phyloP scores from a whole-genome alignment of 2,797 vertebrate species.

The Lutjanus campechanus region DNA sequence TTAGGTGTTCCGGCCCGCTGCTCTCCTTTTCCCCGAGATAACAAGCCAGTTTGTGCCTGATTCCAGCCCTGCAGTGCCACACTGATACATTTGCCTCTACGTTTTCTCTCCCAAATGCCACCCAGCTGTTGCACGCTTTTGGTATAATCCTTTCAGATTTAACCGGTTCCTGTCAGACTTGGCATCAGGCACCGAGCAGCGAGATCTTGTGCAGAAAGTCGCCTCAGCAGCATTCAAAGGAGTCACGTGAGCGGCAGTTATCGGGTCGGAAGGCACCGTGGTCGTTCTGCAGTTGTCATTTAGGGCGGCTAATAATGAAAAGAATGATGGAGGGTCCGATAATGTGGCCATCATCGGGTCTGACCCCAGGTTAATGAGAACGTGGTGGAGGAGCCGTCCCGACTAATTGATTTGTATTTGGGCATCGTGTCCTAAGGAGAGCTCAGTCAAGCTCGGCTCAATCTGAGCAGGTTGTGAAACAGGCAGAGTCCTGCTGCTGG shows the following conservation, averaged over 20 bases:
- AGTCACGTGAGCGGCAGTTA: not conserved
- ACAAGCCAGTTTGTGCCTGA: not conserved
- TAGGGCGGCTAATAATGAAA: slow-evolving; percentile 4
- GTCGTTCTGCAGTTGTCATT: slow-evolving; percentile 15
- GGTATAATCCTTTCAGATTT: slow-evolving; percentile 40
- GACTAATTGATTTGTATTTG: slow-evolving; percentile 21
- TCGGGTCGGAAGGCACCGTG: not conserved
- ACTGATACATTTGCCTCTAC: not conserved
- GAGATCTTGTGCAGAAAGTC: slow-evolving; percentile 12
- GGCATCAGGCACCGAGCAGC: not conserved
- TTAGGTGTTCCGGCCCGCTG: slow-evolving; percentile 19
- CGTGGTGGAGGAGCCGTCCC: not conserved
- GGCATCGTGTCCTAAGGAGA: not conserved
- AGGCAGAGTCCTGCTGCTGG: slow-evolving; percentile 12
- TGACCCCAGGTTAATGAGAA: slow-evolving; percentile 54
- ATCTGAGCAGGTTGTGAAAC: slow-evolving; percentile 1
- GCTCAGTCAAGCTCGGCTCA: not conserved
- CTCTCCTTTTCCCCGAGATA: slow-evolving; percentile 19
- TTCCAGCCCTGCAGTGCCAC: not conserved
- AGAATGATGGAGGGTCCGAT: slow-evolving; percentile 22
- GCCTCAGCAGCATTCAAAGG: not conserved
- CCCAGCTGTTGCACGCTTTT: slow-evolving; percentile 43
- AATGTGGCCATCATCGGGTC: slow-evolving; percentile 6
- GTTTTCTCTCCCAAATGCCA: slow-evolving; percentile 33
- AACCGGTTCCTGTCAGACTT: slow-evolving; percentile 34